Evolutionary conservation across 1,140 invertebrate genomes (phyloP).

Genomic region (Magallana angulata): DNA sequence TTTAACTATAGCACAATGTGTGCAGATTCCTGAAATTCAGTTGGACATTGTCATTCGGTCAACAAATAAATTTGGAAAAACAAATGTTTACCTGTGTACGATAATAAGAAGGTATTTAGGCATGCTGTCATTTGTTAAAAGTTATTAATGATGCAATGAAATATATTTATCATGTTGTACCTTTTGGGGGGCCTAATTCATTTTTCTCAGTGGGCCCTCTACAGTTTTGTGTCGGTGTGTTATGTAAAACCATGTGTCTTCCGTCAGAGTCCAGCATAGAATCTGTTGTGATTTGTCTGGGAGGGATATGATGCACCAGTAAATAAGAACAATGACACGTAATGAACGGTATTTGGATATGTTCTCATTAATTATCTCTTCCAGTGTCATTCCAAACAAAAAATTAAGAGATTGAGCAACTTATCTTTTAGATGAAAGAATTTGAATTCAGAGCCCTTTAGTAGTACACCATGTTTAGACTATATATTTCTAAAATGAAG

Average conservation of each 20-base stretch:
- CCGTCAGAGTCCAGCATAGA: neutral
- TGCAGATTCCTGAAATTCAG: neutral
- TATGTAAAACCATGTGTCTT: neutral
- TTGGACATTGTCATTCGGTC: neutral
- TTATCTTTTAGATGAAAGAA: neutral
- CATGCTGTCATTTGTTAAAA: neutral
- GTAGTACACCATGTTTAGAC: too few species aligned
- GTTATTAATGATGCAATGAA: neutral
- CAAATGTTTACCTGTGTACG: neutral
- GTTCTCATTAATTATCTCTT: constrained; percentile 15
- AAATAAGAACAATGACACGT: constrained; percentile 1
- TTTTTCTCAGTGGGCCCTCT: neutral
- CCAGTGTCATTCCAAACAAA: neutral
- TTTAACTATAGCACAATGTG: neutral
- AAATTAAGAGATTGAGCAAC: neutral
- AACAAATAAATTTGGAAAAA: neutral
- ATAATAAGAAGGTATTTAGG: neutral
- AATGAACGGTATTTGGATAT: neutral
- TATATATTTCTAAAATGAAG: too few species aligned
- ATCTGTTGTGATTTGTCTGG: neutral
- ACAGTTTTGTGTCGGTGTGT: neutral
- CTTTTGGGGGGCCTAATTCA: neutral
- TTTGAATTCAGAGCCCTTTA: too few species aligned
- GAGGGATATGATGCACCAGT: neutral
- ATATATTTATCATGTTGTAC: neutral